Evolutionary conservation across 2,888 invertebrate species (phyloP).

Genomic region (Acleris laterana): DNA sequence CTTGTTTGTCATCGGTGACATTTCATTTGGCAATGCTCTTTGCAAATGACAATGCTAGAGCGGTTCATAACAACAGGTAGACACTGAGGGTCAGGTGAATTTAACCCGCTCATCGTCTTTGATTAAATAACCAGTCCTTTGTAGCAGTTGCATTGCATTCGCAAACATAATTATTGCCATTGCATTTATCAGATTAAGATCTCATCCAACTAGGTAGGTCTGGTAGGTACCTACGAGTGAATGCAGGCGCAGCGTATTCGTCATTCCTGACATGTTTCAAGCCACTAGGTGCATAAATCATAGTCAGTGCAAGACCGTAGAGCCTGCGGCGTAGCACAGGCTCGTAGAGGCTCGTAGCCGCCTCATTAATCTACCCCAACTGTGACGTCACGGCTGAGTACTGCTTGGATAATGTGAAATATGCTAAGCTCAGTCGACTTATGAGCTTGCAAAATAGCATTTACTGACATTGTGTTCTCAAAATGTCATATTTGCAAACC

Average conservation of each 20-base stretch:
- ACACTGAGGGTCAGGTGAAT: constrained; percentile 19
- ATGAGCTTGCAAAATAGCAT: background rate
- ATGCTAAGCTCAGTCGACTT: background rate
- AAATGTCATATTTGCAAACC: background rate
- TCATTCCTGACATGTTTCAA: constrained; percentile 14
- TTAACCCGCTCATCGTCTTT: background rate
- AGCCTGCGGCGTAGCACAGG: constrained; percentile 28
- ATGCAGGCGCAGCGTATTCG: background rate
- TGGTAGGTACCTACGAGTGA: too few relatives aligned
- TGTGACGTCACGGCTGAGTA: constrained; percentile 24
- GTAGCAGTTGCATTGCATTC: background rate
- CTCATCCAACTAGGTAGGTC: too few relatives aligned
- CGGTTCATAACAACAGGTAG: constrained; percentile 11
- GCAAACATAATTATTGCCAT: too few relatives aligned
- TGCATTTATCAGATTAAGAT: too few relatives aligned
- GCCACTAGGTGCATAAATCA: constrained; percentile 12
- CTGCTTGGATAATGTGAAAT: constrained; percentile 18
- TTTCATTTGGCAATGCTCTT: constrained; percentile 36
- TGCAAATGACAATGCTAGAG: constrained; percentile 16
- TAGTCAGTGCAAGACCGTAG: constrained; percentile 30
- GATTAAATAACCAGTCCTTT: background rate
- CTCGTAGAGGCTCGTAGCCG: constrained; percentile 32
- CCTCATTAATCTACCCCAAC: constrained; percentile 32
- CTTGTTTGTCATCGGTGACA: constrained; percentile 39
- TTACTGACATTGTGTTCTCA: background rate